Evolutionary conservation across 2,888 invertebrate genomes (phyloP).

Genomic region (Galeruca laticollis): DNA sequence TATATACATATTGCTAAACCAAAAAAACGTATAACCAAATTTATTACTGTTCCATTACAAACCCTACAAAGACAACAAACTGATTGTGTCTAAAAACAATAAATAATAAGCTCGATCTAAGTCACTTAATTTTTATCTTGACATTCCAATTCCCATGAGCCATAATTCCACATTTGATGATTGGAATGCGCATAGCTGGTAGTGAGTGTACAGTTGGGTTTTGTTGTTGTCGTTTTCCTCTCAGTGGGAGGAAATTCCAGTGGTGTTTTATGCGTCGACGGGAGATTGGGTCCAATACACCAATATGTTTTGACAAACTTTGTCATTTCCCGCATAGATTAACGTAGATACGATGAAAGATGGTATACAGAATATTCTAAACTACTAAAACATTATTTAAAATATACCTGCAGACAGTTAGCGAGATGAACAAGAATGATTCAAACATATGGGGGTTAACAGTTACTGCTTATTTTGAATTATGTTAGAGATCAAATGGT

Average conservation of each 20-base stretch:
- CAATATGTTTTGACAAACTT: slow-evolving; percentile 31
- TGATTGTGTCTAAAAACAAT: slow-evolving; percentile 9
- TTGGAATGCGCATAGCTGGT: slow-evolving; percentile 31
- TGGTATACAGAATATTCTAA: neutral
- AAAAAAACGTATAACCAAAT: neutral
- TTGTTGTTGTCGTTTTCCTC: slow-evolving; percentile 33
- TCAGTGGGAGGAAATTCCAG: slow-evolving; percentile 35
- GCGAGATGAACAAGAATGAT: too few species aligned
- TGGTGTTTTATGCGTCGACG: slow-evolving; percentile 32
- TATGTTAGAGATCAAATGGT: too few species aligned
- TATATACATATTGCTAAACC: too few species aligned
- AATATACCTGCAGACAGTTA: neutral
- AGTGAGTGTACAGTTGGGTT: slow-evolving; percentile 22
- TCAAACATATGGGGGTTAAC: too few species aligned
- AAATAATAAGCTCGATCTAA: slow-evolving; percentile 24
- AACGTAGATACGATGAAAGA: neutral
- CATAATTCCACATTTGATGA: slow-evolving; percentile 34
- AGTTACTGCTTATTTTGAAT: too few species aligned
- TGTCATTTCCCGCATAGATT: slow-evolving; percentile 14
- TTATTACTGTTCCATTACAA: neutral
- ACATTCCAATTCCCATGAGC: slow-evolving; percentile 30
- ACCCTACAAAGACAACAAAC: slow-evolving; percentile 8
- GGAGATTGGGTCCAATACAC: slow-evolving; percentile 31
- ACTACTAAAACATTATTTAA: neutral
- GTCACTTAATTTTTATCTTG: slow-evolving; percentile 27